Evolutionary conservation across 2,113 vertebrate species (phyloP), one percentile per base, ranked within the genome.

Genomic region (Onychostoma macrolepis): DNA sequence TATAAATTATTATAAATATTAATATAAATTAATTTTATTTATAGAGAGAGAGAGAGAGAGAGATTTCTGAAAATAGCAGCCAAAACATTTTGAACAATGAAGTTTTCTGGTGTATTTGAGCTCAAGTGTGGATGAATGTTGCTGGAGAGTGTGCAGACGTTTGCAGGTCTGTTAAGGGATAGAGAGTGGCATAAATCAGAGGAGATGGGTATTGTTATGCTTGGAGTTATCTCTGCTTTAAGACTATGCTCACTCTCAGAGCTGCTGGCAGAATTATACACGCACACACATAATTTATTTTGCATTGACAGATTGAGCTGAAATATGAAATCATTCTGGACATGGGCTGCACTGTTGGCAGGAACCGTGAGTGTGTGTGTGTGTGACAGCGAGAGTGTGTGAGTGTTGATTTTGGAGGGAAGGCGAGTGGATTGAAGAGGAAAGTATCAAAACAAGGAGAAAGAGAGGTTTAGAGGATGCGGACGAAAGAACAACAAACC

Each of bases 301-400:
- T 36, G 19, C 81, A 83, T 83, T 83, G 81, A 83, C 81, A 83
- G 81, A 71, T 53, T 71, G 81, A 71, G 81, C 43, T 71, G 65
- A 83, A 83, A 83, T 83, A 71, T 83, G 65, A 83, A 83, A 83
- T 83, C 43, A 53, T 71, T 83, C 19, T 71, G 45, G 81, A 83
- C 81, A 71, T 71, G 43, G 65, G 43, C 65, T 69, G 43, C 81
- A 71, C 81, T 69, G 81, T 53, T 83, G 81, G 65, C 81, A 83
- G 81, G 45, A 48, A 28, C 65, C 10, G 3, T 30, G 41, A 19
- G 58, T 12, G 58, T 41, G 24, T 28, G 33, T 79, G 50, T 80
- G 78, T 63, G 78, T 41, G 78, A 58, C 6, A 24, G 56, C 24
- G 21, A 58, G 56, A 24, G 21, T n/a, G 56, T 76, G 69, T 87